Evolutionary conservation across 64 coral and sea anemone genomes (phyloP), one percentile per base, ranked within the genome.

Genomic region (Orbicella faveolata): DNA sequence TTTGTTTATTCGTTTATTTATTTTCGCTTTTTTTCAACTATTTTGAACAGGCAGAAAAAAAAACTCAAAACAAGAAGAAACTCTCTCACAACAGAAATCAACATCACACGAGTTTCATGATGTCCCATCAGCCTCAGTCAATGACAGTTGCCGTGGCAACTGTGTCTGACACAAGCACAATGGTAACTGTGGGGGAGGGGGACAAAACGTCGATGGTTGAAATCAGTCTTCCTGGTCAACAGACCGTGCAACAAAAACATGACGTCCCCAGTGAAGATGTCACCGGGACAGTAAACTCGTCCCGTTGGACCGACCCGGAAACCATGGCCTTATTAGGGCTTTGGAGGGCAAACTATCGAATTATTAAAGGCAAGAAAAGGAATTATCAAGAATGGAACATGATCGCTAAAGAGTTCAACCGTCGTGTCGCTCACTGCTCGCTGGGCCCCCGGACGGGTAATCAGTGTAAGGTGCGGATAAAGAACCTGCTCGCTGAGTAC

Each of bases 391-490:
- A 97, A 44, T 97, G 95, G 95, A 92, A 97, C 69, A 70, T 90
- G 86, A 97, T 97, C 34, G 95, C 95, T 0, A 90, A 82, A 21
- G 95, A 97, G 48, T 94, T 97, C 18, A 97, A 97, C 77, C 80
- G 87, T 41, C 83, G 92, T 13, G 52, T 84, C 9, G 92, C 89
- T 23, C 74, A 75, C 20, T 88, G 79, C 34, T 90, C 87, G 14
- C 79, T 97, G 0, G 95, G 95, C 8, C 95, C 95, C 34, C 37
- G 95, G 19, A 97, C 88, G 0, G 95, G 95, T n/a, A 89, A 92
- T 55, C 95, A 97, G 92, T 97, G 95, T 30, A 97, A 97, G 59
- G 93, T 97, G 86, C 83, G 95, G 1, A 90, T 97, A 37, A 97
- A 97, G 74, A 97, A 97, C 63, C 75, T 97, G 15, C 86, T 93